These are phyloP conservation scores for Manis crassicaudata DNA, from an alignment of 2,797 vertebrate genomes.

Conservation along the genomic window DNA sequence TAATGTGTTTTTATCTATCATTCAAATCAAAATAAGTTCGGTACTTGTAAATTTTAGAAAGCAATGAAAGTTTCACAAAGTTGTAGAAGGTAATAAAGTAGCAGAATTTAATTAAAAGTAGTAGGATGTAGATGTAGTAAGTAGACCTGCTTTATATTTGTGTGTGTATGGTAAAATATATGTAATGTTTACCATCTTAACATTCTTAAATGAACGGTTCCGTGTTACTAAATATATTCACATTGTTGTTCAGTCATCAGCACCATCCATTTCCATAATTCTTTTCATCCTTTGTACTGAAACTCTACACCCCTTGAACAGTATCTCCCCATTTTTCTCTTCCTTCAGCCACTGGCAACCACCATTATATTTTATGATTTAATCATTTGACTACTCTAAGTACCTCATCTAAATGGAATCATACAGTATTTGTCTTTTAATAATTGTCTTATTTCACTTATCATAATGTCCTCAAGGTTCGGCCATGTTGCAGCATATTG, in stretches of 20 bases:
- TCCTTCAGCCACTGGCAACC: not conserved
- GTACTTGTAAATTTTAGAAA: conserved; percentile 42
- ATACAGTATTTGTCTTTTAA: not conserved
- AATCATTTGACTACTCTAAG: not conserved
- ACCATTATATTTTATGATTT: not conserved
- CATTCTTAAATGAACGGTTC: not conserved
- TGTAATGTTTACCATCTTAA: not conserved
- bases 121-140: not conserved
- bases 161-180: not conserved
- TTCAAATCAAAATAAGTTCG: conserved; percentile 49
- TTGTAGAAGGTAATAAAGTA: not conserved
- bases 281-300: not conserved
- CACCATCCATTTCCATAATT: not conserved
- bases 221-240: not conserved
- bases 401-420: not conserved
- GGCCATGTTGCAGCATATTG: not conserved
- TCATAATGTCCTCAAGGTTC: not conserved
- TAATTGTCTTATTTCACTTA: not conserved
- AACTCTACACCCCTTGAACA: not conserved
- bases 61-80: not conserved
- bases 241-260: not conserved
- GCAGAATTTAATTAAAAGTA: not conserved
- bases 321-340: not conserved
- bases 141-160: not conserved
- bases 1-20: conserved; percentile 62